Percentiles rank a stretch among this genome's conserved stretches.
Evolutionary conservation across 92 coral and sea anemone species (phyloP).

Genomic region (Meandrina meandrites): DNA sequence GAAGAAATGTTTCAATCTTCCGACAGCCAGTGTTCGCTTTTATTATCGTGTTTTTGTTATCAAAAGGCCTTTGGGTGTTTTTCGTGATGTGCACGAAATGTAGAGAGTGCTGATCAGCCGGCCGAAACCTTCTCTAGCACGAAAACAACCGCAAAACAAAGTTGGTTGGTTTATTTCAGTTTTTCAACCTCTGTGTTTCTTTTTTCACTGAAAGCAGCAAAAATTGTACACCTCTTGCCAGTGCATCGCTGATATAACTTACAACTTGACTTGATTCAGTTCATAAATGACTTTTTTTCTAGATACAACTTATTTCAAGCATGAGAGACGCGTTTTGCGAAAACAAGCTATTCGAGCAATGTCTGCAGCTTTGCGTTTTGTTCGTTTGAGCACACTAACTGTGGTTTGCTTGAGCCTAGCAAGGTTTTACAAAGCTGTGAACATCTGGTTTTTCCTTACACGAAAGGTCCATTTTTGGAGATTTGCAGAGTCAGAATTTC

Average conservation of each 20-base stretch:
- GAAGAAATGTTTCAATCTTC: background rate
- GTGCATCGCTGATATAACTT: background rate
- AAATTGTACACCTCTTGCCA: background rate
- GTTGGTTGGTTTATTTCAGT: no score
- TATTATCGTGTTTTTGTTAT: background rate
- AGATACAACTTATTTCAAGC: background rate
- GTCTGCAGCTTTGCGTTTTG: background rate
- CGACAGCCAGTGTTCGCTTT: background rate
- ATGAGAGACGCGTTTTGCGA: background rate
- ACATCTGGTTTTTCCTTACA: background rate
- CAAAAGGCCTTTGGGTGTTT: background rate
- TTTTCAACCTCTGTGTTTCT: background rate
- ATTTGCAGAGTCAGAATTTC: background rate
- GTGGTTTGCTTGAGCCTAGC: background rate
- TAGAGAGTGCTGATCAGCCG: background rate
- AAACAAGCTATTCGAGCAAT: background rate
- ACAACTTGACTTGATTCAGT: background rate
- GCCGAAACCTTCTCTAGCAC: background rate
- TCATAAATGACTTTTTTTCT: background rate
- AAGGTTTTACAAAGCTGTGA: background rate
- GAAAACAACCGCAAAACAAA: background rate
- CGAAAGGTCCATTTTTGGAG: background rate
- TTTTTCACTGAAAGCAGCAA: background rate
- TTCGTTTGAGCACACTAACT: background rate
- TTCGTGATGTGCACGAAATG: background rate